Evolutionary conservation across 2,113 vertebrate species (phyloP), one percentile per base, ranked within the genome.

Genomic region (Chunga burmeisteri): DNA sequence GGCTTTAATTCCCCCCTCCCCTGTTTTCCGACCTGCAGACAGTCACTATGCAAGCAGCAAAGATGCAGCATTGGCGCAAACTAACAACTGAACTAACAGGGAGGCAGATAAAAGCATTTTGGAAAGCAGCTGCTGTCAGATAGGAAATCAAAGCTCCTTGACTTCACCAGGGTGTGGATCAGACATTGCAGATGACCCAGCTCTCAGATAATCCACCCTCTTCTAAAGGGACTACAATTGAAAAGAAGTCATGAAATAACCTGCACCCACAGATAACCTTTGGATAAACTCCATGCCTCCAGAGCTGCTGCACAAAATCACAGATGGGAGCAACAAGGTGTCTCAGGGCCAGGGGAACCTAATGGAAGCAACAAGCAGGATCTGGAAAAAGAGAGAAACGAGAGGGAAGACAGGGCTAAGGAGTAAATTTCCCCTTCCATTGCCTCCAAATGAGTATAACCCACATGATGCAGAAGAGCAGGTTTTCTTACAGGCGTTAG

Each of bases 231-330:
- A 30, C 44, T 61, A 20, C 3, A 17, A 32, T 0, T 72, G 49
- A 87, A 87, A 74, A 86, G 40, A 81, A 85, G 23, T 49, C 36
- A 77, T 90, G 44, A 66, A 49, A 75, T 85, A 80, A 65, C 70
- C 70, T 91, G 62, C 44, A 75, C 46, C 19, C 58, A 56, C 52
- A 80, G 91, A 82, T 68, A 93, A 75, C 44, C 30, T 91, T 38
- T 68, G 40, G 75, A 85, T 79, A 94, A 95, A 49, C 47, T 75
- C 34, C 25, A 5, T 9, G 8, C 15, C 49, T 93, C 53, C 40
- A 52, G 89, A 96, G 47, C 40, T 89, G 68, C 77, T 95, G 89
- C 21, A 52, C 47, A 87, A 89, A 81, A 78, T 80, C 90, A 72
- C 44, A 68, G 21, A 66, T 40, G 19, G 47, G 68, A 83, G 22